Evolutionary conservation across 2,797 vertebrate genomes (phyloP).

Genomic region (Pteronotus mesoamericanus): DNA sequence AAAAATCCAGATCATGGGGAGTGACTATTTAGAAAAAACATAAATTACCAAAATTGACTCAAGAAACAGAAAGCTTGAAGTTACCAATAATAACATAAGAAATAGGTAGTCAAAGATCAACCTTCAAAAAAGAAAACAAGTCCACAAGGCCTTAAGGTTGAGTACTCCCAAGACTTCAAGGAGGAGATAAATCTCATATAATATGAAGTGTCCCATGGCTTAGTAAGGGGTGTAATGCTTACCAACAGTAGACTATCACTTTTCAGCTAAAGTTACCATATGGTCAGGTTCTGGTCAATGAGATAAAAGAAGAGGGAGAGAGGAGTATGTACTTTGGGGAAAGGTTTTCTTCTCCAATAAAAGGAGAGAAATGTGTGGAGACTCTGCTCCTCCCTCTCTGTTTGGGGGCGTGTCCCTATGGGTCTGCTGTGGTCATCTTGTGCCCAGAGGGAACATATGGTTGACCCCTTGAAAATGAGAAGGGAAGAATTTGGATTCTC

Average conservation of each 20-base stretch:
- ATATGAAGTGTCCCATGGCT: background rate
- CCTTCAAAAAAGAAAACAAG: background rate
- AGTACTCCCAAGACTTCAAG: background rate
- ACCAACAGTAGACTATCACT: background rate
- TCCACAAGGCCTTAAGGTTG: background rate
- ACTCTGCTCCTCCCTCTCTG: background rate
- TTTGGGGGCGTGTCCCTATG: background rate
- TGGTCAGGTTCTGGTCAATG: background rate
- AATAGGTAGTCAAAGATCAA: background rate
- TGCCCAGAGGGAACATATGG: background rate
- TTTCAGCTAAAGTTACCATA: background rate
- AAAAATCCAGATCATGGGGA: background rate
- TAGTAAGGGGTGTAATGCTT: background rate
- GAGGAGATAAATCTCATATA: background rate
- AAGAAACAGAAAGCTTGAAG: conserved; percentile 1
- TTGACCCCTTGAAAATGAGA: background rate
- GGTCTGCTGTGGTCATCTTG: background rate
- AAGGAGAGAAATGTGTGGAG: background rate
- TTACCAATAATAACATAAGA: background rate
- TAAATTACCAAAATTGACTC: background rate
- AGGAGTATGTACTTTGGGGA: background rate
- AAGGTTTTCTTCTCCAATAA: background rate
- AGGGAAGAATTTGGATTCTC: background rate
- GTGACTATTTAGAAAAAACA: conserved; percentile 1
- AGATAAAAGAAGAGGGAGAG: background rate